A percentile compares a stretch with the other conserved stretches of the same genome.
Evolutionary conservation across 2,113 vertebrate species (phyloP).

Genomic region (Melanocharis versteri): DNA sequence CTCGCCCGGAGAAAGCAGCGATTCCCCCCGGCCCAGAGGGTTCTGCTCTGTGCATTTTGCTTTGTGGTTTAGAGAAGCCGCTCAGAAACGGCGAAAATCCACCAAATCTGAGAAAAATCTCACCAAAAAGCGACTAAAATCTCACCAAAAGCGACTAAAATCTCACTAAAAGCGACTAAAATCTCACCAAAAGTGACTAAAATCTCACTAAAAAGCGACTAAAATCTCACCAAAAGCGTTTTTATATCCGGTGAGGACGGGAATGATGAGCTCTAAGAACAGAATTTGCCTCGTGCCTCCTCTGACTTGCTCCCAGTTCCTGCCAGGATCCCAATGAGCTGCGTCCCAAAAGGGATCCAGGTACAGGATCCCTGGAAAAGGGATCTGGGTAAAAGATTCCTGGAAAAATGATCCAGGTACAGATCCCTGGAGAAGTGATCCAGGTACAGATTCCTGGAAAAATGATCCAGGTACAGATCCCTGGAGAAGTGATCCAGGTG

Average conservation of each 20-base stretch:
- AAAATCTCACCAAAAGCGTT: background rate
- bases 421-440: background rate
- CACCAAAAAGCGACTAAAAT: background rate
- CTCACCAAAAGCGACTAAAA: background rate
- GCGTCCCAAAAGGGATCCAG: background rate
- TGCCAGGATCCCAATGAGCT: background rate
- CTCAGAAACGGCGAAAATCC: background rate
- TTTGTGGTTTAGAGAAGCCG: background rate
- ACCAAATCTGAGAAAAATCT: too few species aligned
- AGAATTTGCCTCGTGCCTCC: background rate
- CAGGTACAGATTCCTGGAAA: background rate
- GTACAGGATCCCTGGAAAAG: background rate
- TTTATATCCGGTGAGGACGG: background rate
- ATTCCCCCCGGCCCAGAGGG: background rate
- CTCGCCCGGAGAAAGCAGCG: background rate
- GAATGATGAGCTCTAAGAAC: background rate
- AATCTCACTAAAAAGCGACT: background rate
- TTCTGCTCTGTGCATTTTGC: background rate
- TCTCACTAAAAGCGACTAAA: too few species aligned
- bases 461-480: background rate
- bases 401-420: background rate
- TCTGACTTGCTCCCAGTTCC: background rate
- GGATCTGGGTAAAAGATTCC: background rate
- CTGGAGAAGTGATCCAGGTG: background rate
- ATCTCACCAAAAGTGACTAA: background rate